phyloP scores from a whole-genome alignment of 2,888 invertebrate genomes.

The Macaria notata region DNA sequence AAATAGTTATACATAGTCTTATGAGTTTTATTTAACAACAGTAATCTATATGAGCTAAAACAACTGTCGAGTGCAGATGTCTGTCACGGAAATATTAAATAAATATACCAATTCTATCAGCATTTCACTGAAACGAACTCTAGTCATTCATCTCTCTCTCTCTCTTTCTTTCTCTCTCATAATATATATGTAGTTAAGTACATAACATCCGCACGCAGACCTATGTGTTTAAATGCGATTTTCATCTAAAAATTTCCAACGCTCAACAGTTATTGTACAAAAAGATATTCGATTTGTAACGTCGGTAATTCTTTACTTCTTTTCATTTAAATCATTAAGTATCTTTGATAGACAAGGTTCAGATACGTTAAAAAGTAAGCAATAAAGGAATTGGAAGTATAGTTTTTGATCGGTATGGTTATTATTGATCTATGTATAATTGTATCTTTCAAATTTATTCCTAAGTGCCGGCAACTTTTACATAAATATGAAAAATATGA shows the following conservation, averaged over 20 bases:
- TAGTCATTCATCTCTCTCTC: too few relatives aligned
- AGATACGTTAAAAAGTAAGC: too few relatives aligned
- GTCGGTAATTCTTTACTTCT: too few relatives aligned
- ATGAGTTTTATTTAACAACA: conserved; percentile 63
- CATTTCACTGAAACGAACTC: background rate
- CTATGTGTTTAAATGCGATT: conserved; percentile 47
- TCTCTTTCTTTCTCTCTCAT: background rate
- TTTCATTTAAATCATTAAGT: too few relatives aligned
- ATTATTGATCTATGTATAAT: too few relatives aligned
- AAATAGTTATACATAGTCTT: conserved; percentile 78
- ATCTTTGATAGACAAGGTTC: too few relatives aligned
- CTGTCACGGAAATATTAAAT: conserved; percentile 9
- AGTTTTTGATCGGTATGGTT: too few relatives aligned
- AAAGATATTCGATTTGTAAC: background rate
- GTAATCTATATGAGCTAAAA: conserved; percentile 58
- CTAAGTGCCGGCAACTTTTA: too few relatives aligned
- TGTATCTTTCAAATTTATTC: too few relatives aligned
- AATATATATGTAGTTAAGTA: conserved; percentile 4
- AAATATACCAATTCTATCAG: background rate
- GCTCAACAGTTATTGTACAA: conserved; percentile 2
- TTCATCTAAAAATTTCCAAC: conserved; percentile 9
- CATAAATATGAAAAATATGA: too few relatives aligned
- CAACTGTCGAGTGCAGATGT: conserved; percentile 59
- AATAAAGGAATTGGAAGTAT: too few relatives aligned
- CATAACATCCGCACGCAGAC: conserved; percentile 58